A percentile compares a stretch with the other conserved stretches of the same genome.
These are phyloP conservation scores for Sebastes wilsoni DNA, from an alignment of 2,797 vertebrate species.

Conservation along the genomic window DNA sequence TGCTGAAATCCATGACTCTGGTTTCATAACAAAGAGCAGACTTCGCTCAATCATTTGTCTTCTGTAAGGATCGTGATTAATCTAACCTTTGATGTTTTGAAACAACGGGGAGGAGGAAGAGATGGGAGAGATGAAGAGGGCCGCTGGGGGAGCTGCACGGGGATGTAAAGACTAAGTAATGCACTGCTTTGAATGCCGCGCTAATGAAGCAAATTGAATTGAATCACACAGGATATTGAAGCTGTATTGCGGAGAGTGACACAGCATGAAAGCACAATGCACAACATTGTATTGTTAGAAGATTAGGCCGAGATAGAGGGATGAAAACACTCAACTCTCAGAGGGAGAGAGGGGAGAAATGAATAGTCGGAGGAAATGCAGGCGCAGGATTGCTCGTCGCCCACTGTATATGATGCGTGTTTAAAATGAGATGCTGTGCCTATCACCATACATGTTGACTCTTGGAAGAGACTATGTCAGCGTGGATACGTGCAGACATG, in stretches of 20 bases:
- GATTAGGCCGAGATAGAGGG: conserved; percentile 15
- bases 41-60: conserved; percentile 52
- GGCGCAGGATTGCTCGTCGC: not conserved
- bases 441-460: not conserved
- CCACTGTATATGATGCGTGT: not conserved
- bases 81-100: conserved; percentile 68
- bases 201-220: conserved; percentile 69
- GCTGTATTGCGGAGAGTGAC: conserved; percentile 18
- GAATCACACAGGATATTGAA: conserved; percentile 53
- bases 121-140: conserved; percentile 34
- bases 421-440: not conserved
- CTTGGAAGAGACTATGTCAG: not conserved
- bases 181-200: conserved; percentile 50
- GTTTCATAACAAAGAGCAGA: conserved; percentile 54
- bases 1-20: conserved; percentile 51
- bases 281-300: conserved; percentile 8
- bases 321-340: conserved; percentile 1
- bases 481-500: not conserved
- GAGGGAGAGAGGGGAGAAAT: not conserved
- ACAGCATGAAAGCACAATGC: conserved; percentile 25
- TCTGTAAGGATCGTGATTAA: conserved; percentile 62
- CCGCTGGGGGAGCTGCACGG: conserved; percentile 18
- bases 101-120: conserved; percentile 59
- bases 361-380: conserved; percentile 2
- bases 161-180: conserved; percentile 47